phyloP scores from a whole-genome alignment of 2,797 vertebrate genomes.

The Crypturellus tataupa region DNA sequence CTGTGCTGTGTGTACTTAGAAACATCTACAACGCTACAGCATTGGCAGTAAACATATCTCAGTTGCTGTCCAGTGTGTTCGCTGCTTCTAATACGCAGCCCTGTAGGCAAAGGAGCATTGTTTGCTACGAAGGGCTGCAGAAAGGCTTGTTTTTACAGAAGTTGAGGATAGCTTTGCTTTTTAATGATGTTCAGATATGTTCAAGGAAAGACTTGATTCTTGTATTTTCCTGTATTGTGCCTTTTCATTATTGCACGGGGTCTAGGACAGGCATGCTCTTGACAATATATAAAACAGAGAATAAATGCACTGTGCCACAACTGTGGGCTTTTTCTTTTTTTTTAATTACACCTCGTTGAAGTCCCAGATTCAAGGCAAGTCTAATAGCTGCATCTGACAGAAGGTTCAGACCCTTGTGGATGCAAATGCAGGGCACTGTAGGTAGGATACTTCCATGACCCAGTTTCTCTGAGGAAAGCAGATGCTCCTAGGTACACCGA shows the following conservation, averaged over 20 bases:
- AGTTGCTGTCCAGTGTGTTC: not conserved
- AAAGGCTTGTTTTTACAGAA: not conserved
- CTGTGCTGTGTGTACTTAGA: not conserved
- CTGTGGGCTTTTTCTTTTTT: not conserved
- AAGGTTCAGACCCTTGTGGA: not conserved
- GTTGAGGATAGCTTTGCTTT: not conserved
- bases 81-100: not conserved
- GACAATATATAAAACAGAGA: not conserved
- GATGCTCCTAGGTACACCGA: not conserved
- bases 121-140: not conserved
- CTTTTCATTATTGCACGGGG: not conserved
- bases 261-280: not conserved
- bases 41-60: not conserved
- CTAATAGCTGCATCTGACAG: not conserved
- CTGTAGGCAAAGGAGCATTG: accelerated
- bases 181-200: not conserved
- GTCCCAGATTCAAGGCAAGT: not conserved
- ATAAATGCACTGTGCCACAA: not conserved
- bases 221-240: not conserved
- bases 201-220: not conserved
- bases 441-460: not conserved
- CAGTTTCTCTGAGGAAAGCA: not conserved
- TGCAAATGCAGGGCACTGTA: not conserved
- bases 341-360: not conserved
- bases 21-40: not conserved